A percentile compares a stretch with the other conserved stretches of the same genome.
phyloP scores from a whole-genome alignment of 2,113 vertebrate species.

The Enhydra lutris region DNA sequence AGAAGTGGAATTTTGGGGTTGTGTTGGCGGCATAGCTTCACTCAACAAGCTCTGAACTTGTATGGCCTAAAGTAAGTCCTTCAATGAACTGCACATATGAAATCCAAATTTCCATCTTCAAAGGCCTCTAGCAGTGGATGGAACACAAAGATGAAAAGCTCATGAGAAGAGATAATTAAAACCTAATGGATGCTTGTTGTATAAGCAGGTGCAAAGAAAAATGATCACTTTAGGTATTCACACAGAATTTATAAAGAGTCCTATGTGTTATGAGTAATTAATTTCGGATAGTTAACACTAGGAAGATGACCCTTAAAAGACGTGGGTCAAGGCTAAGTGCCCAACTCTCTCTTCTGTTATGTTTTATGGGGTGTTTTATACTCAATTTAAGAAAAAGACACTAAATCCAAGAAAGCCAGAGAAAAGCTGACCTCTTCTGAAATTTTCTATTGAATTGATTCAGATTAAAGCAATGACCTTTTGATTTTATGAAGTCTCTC shows the following conservation, averaged over 20 bases:
- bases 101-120: slow-evolving; percentile 63
- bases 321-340: slow-evolving; percentile 47
- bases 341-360: slow-evolving; percentile 27
- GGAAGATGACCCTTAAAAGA: slow-evolving; percentile 33
- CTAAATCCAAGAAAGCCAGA: not conserved
- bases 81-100: slow-evolving; percentile 8
- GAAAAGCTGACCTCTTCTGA: slow-evolving; percentile 42
- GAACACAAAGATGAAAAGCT: slow-evolving; percentile 53
- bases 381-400: slow-evolving; percentile 26
- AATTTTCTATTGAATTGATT: slow-evolving; percentile 47
- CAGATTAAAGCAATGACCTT: slow-evolving; percentile 44
- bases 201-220: slow-evolving; percentile 65
- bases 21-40: slow-evolving; percentile 40
- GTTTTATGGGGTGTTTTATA: slow-evolving; percentile 54
- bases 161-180: slow-evolving; percentile 55
- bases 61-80: slow-evolving; percentile 55
- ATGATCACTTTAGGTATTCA: slow-evolving; percentile 54
- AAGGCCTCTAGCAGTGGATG: slow-evolving; percentile 49
- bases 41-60: slow-evolving; percentile 56
- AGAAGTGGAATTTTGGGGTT: slow-evolving; percentile 24
- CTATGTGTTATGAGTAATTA: slow-evolving; percentile 23
- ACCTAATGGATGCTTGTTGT: slow-evolving; percentile 63
- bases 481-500: slow-evolving; percentile 30
- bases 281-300: slow-evolving; percentile 14
- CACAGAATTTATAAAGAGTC: slow-evolving; percentile 51